Percentiles rank a stretch among this genome's conserved stretches.
Conservation (phyloP, 2,888 invertebrate genomes). For the Tinea semifulvella region DNA sequence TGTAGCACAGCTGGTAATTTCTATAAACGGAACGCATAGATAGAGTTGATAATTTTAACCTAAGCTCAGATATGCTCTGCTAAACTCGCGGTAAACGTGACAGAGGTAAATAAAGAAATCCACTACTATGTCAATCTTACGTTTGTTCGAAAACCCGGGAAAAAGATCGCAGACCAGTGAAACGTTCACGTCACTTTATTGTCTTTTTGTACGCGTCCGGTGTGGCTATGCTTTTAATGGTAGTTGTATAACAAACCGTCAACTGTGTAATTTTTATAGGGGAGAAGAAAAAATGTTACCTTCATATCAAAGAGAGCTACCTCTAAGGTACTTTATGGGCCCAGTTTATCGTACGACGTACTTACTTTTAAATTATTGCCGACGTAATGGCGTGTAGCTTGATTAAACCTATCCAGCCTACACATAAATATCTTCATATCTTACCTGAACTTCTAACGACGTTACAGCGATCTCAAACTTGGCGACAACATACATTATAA, state of each 20-base stretch:
- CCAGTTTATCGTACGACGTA: conserved; percentile 12
- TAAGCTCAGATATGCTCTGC: no score
- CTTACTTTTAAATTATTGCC: conserved; percentile 14
- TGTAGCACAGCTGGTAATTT: no score
- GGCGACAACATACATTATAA: not conserved
- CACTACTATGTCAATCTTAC: no score
- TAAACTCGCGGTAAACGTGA: no score
- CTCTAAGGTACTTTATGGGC: conserved; percentile 5
- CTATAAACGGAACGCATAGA: no score
- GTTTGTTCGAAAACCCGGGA: no score
- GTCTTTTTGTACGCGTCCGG: no score
- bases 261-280: conserved; percentile 6
- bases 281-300: conserved; percentile 6
- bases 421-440: conserved; percentile 12
- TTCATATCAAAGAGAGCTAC: not conserved
- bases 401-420: conserved; percentile 12
- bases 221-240: no score
- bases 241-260: not conserved
- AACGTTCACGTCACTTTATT: no score
- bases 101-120: no score
- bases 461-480: conserved; percentile 1
- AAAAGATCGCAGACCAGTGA: no score
- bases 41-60: no score
- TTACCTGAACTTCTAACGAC: conserved; percentile 12
- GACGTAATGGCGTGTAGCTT: conserved; percentile 11